phyloP scores from a whole-genome alignment of 2,113 vertebrate genomes.

The Ammodytes marinus region DNA sequence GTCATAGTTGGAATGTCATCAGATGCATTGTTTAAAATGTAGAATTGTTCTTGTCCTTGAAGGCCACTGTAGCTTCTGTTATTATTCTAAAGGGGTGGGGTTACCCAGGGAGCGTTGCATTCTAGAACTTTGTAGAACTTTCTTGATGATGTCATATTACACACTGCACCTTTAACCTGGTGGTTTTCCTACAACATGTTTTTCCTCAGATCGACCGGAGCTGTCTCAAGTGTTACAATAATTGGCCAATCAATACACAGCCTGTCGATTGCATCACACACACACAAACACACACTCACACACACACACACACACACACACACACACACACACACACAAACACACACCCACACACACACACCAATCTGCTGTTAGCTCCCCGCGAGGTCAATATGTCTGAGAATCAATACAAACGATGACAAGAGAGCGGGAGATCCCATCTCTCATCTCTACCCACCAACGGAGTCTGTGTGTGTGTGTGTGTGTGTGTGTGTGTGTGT shows the following conservation, averaged over 20 bases:
- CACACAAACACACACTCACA: slow-evolving; percentile 55
- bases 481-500: too few species aligned
- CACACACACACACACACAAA: slow-evolving; percentile 46
- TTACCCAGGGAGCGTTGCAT: too few species aligned
- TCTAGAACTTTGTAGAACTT: too few species aligned
- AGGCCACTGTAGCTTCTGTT: too few species aligned
- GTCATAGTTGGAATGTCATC: too few species aligned
- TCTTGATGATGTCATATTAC: too few species aligned
- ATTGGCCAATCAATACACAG: slow-evolving; percentile 78
- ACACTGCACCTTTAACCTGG: too few species aligned
- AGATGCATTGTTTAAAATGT: too few species aligned
- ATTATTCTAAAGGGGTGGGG: too few species aligned
- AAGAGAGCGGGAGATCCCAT: slow-evolving; percentile 62
- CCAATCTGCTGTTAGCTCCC: too few species aligned
- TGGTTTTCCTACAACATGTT: slow-evolving; percentile 10
- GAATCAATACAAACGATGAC: slow-evolving; percentile 80
- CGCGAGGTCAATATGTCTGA: slow-evolving; percentile 69
- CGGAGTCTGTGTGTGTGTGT: slow-evolving; percentile 27
- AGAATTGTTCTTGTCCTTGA: too few species aligned
- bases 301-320: slow-evolving; percentile 61
- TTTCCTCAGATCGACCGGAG: slow-evolving; percentile 37
- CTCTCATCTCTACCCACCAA: slow-evolving; percentile 64
- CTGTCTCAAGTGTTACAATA: slow-evolving; percentile 72
- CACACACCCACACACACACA: slow-evolving; percentile 44
- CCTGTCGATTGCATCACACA: slow-evolving; percentile 74